Base-by-base conservation (phyloP, 2,113 vertebrate genomes). In the Mustelus asterias region DNA sequence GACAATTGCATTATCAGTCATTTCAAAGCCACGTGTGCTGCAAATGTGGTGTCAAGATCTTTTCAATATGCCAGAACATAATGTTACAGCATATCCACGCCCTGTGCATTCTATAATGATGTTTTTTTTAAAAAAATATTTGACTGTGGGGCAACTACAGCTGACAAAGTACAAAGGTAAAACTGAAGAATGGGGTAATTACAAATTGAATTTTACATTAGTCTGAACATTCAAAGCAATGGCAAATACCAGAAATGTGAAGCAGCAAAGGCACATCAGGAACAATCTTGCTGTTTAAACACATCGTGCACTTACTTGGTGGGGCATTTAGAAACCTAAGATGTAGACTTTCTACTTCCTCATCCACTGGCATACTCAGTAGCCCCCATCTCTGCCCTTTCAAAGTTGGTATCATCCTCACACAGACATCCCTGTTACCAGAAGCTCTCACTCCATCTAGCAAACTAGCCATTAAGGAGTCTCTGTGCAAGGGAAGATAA, bases 291-390 rank as follows among this genome's bases (percentile, higher is more conserved):
- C 76, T 83, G 63, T 7, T 65, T n/a, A 65, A 63, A 92, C n/a
- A 93, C 24, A 65, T 7, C 44, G 70, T 18, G 33, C 67, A 97
- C 99, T 98, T 98, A 99, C 99, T 99, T 14, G 99, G 99, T 96
- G 99, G 99, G 80, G 99, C 97, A 83, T 98, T 99, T 96, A 99
- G 97, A 97, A 99, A 99, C 96, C 98, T 98, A 95, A 99, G 98
- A 97, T 99, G 99, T 96, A 99, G 98, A 96, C 99, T 99, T 97
- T 99, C 99, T 96, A 99, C 99, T 96, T 99, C 99, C 97, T 99
- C 99, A 44, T 99, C 99, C n/a, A 99, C 99, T 3, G 99, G 99
- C 98, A 99, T 98, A 97, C 99, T 99, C 96, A 99, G 97, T 24
- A 99, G 97, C 2, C 99, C 99, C 99, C 99, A 99, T 14, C 99